Evolutionary conservation across 2,113 vertebrate genomes (phyloP), one percentile per base, ranked within the genome.

Genomic region (Platysteira castanea): DNA sequence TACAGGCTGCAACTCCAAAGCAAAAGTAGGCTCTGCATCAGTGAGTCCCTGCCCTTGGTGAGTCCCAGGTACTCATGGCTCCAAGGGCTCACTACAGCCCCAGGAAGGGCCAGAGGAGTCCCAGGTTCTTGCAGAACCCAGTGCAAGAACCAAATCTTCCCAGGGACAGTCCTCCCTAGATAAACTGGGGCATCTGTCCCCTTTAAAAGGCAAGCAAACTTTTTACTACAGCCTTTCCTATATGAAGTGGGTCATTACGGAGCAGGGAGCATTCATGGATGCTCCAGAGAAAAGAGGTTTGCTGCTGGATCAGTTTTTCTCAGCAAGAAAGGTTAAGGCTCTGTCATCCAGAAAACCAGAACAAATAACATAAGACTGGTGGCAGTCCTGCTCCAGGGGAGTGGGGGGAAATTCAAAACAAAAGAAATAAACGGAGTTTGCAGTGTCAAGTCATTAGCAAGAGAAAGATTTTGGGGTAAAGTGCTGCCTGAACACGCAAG

Each of bases 201-300:
- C 2, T 59, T 90, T 13, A 49, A 69, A 93, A 79, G 27, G 28
- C 37, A 76, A 65, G 22, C 0, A 1, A 49, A 14, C 6, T 18
- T 67, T 85, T 79, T 24, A 5, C 18, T 39, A 2, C 6, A 30
- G 27, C 11, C 71, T 89, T 83, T 81, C 30, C 76, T 27, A 1
- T 0, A 0, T 8, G 39, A 74, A 60, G 11, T 2, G 31, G 15
- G 52, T 44, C 46, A 18, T 54, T 12, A n/a, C 0, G 1, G 79
- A 92, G 75, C 8, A 3, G n/a, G 63, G 39, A 75, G 15, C 39
- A 65, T 13, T n/a, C 27, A 3, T 1, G 7, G 15, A 6, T 2
- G 18, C 21, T 37, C 44, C 35, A 60, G 31, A 73, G 50, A 73
- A 90, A 65, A 5, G 1, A 1, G 6, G 19, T 17, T 44, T 46